Base-by-base conservation (phyloP, 2,797 vertebrate species). In the Mionectes olivaceus region DNA sequence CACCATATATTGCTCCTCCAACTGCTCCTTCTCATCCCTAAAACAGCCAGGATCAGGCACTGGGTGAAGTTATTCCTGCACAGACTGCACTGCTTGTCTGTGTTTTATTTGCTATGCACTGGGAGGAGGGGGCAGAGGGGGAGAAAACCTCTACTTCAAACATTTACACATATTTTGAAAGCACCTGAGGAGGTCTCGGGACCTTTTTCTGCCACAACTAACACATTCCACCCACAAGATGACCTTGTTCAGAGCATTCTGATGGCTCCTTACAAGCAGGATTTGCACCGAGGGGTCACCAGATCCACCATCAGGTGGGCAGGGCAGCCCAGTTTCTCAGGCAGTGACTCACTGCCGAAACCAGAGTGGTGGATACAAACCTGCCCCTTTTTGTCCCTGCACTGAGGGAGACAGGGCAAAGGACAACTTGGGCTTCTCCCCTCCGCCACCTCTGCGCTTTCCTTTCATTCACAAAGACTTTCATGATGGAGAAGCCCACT, bases 341-440 rank as follows among this genome's bases (percentile, higher is more conserved):
- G 65, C 47, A 75, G 39, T 0, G 1, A 86, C 17, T 32, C 56
- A 50, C 19, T 3, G 1, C 11, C 0, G 0, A 69, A 70, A 70
- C 13, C 2, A 1, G 17, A 69, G n/a, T 1, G 0, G 4, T 2
- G 2, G 44, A 28, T 50, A 47, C 47, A 53, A 67, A 85, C 47
- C 63, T 79, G 50, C 5, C 59, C 33, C n/a, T 55, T 83, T 75
- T 28, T 61, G 44, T 12, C 21, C 11, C 47, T 53, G 22, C 19
- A 39, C n/a, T 2, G 4, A 61, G 9, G 4, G 11, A n/a, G 10
- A 60, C 0, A 3, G 14, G 28, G 47, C 22, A 50, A 78, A 69
- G n/a, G 27, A 56, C 13, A 89, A 32, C 1, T 3, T 19, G 56
- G 19, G 30, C n/a, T 68, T 30, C 46, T 5, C 9, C 7, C 11